Percentiles rank a stretch among this genome's conserved stretches.
These are phyloP conservation scores for Clunio marinus DNA, from an alignment of 2,888 invertebrate species.

Conservation along the genomic window DNA sequence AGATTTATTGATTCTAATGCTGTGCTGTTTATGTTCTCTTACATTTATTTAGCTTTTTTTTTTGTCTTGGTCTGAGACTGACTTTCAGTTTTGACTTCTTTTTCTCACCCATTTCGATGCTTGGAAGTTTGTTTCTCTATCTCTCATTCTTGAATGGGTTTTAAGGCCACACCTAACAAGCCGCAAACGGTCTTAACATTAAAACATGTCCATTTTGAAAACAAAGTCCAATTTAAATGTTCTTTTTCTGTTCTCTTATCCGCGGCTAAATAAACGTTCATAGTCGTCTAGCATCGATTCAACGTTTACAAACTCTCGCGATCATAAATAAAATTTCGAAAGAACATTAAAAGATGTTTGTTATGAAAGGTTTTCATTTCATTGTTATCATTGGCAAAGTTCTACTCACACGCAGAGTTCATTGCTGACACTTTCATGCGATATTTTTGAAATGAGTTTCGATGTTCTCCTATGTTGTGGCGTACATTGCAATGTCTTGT, in stretches of 20 bases:
- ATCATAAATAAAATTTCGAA: not conserved
- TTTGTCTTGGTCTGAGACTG: too few species aligned
- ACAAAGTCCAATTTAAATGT: too few species aligned
- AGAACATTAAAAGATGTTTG: not conserved
- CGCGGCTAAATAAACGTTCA: too few species aligned
- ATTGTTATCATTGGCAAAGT: not conserved
- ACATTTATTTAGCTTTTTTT: too few species aligned
- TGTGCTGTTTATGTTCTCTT: not conserved
- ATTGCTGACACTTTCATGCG: not conserved
- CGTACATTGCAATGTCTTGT: not conserved
- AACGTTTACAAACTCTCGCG: too few species aligned
- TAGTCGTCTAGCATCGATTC: too few species aligned
- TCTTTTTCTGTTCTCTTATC: too few species aligned
- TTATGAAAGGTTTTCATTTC: too few species aligned
- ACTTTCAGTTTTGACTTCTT: not conserved
- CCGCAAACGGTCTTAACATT: not conserved
- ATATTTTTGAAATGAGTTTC: not conserved
- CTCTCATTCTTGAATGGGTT: not conserved
- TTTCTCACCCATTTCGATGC: not conserved
- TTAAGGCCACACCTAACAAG: constrained; percentile 6
- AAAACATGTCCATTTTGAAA: constrained; percentile 2
- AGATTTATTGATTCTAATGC: not conserved
- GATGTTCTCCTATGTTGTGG: not conserved
- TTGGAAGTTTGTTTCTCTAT: not conserved
- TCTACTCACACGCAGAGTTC: not conserved